Percentiles rank a stretch among this genome's conserved stretches.
Conservation (phyloP, 2,797 vertebrate species). For the Coregonus ussuriensis region DNA sequence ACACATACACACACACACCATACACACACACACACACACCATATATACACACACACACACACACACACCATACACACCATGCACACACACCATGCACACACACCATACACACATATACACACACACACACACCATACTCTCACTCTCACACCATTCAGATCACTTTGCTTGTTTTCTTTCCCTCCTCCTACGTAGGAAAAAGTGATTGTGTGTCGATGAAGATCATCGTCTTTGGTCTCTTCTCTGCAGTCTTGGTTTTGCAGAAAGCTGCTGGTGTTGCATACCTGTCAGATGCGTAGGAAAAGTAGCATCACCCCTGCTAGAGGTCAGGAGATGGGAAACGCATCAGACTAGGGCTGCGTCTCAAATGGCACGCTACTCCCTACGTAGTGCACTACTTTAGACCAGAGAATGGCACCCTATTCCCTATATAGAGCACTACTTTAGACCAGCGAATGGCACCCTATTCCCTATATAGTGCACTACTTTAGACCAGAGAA, state of each 20-base stretch:
- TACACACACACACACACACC: too few species aligned
- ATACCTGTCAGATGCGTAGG: slow-evolving; percentile 53
- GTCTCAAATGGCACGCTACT: neutral
- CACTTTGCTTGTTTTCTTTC: slow-evolving; percentile 44
- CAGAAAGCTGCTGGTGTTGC: slow-evolving; percentile 31
- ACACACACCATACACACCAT: too few species aligned
- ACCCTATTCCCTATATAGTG: too few species aligned
- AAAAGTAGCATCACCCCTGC: slow-evolving; percentile 49
- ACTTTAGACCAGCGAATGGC: too few species aligned
- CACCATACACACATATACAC: too few species aligned
- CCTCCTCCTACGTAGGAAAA: slow-evolving; percentile 97
- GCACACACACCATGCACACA: too few species aligned
- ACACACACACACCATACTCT: neutral
- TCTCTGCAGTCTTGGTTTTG: slow-evolving; percentile 45
- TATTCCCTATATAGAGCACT: too few species aligned
- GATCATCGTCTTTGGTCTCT: slow-evolving; percentile 54
- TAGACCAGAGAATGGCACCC: too few species aligned
- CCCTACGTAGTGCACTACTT: neutral
- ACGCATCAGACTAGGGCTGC: neutral
- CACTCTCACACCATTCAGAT: slow-evolving; percentile 37
- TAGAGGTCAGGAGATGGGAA: slow-evolving; percentile 46
- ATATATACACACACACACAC: too few species aligned
- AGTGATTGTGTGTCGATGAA: slow-evolving; percentile 65
- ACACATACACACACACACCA: too few species aligned
- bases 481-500: too few species aligned